Evolutionary conservation across 2,888 invertebrate genomes (phyloP), one percentile per base, ranked within the genome.

Genomic region (Mamestra brassicae): DNA sequence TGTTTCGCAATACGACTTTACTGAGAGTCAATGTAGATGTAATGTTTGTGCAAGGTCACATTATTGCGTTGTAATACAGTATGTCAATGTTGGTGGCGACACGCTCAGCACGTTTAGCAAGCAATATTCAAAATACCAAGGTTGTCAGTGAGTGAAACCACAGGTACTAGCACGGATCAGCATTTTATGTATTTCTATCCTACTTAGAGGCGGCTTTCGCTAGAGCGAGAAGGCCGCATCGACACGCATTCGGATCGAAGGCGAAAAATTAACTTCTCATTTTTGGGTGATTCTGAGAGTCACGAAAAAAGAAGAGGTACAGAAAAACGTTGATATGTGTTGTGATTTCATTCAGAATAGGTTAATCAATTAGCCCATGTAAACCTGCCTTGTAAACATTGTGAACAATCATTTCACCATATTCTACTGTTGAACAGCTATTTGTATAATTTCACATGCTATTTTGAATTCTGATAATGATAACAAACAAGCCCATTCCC

Each of bases 371-470:
- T 55, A 71, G 52, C 3, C 36, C 4, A 47, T 55, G 42, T 70
- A n/a, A 71, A 60, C 42, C 26, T 73, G 47, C 5, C 45, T 60
- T 72, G 64, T 65, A 52, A 55, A 64, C 50, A 64, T 60, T 15
- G 34, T 76, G 42, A 17, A 38, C 13, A 55, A 10, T 47, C n/a
- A 70, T 45, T 54, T 71, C 45, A 26, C 26, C 26, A 26, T 3
- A 62, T 50, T 38, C 47, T 55, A 52, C 50, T 62, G 50, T 62
- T 50, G 10, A 62, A 76, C 42, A 10, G 55, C 50, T 76, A 50
- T 55, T 76, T 38, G n/a, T 78, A 70, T 78, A 82, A 81, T 82
- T 82, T 81, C 78, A 81, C 69, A 71, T 70, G 82, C 78, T 82
- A 69, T 81, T 67, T 61, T 11, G 15, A 68, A 47, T 80, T 68